Evolutionary conservation across 2,888 invertebrate species (phyloP), one percentile per base, ranked within the genome.

Genomic region (Pemphredon lugubris): DNA sequence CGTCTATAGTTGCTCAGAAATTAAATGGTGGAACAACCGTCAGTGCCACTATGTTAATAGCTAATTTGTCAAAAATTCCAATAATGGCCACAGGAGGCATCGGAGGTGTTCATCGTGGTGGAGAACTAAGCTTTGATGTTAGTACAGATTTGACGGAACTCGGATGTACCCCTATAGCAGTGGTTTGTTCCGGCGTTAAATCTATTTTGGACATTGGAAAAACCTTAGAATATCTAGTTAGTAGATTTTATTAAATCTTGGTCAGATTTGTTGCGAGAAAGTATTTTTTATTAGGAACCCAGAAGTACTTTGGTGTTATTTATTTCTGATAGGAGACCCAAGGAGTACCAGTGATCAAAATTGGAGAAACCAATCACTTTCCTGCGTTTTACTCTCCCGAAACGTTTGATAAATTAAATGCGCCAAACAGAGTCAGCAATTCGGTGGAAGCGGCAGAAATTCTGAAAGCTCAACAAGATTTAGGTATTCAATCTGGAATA

Each of bases 141-240:
- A 99, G 98, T 70, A 97, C 98, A 0, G 99, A 99, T 90, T 92
- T 99, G 53, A 93, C 93, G 5, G 98, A 99, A 90, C 91, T 99
- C 55, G 96, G 97, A 0, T 93, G 95, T 64, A 96, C 95, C 70
- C 94, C 95, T 11, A 94, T 98, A 0, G 93, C 96, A 45, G 98
- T 99, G 4, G 94, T 99, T 1, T 98, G 97, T 80, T 96, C 98
- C 84, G 99, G 99, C 0, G 94, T 98, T 59, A 99, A 99, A 90
- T 98, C 98, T 16, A 98, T 99, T 82, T 92, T 99, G 64, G 99
- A 99, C 89, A 97, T 99, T 81, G 95, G 94, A 2, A 94, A 95
- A 87, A 99, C 99, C 0, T 91, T 99, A 47, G 99, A 99, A 89
- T 98, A 95, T 89, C 91, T 99, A 91, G 97, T 97, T 91, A 90